These are phyloP conservation scores for Entelurus aequoreus DNA, from an alignment of 2,113 vertebrate genomes.

Conservation along the genomic window DNA sequence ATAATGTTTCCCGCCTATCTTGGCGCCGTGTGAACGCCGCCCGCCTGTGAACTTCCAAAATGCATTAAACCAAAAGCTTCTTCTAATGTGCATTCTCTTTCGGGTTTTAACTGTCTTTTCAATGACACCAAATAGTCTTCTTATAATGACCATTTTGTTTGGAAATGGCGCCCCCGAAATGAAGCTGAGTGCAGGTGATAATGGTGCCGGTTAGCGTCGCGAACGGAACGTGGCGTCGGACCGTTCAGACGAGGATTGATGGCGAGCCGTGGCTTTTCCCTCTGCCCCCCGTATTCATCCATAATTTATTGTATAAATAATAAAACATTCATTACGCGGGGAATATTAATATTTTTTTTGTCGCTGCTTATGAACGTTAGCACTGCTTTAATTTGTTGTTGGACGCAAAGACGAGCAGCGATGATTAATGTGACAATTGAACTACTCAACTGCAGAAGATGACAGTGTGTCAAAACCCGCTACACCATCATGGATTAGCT, in stretches of 20 bases:
- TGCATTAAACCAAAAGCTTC: constrained; percentile 70
- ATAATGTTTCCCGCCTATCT: constrained; percentile 66
- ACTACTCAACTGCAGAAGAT: background rate
- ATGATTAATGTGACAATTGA: background rate
- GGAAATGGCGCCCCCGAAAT: background rate
- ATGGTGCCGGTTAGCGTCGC: constrained; percentile 30
- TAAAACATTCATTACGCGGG: constrained; percentile 74
- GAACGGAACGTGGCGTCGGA: constrained; percentile 57
- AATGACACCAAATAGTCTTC: constrained; percentile 5
- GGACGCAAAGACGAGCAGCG: background rate
- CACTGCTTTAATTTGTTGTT: constrained; percentile 70
- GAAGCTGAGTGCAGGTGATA: constrained; percentile 23
- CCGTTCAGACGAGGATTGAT: constrained; percentile 65
- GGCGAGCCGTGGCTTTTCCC: constrained; percentile 46
- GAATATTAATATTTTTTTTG: constrained; percentile 70
- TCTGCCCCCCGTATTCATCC: constrained; percentile 62
- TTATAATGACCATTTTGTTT: background rate
- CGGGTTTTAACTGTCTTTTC: constrained; percentile 42
- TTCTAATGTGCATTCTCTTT: constrained; percentile 61
- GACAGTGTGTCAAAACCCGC: background rate
- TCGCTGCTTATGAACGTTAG: constrained; percentile 66
- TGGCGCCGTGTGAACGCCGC: constrained; percentile 51
- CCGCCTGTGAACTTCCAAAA: constrained; percentile 62
- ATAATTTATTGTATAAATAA: constrained; percentile 78
- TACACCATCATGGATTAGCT: background rate